Conservation (phyloP, 1,140 invertebrate genomes). For the Andricus grossulariae region DNA sequence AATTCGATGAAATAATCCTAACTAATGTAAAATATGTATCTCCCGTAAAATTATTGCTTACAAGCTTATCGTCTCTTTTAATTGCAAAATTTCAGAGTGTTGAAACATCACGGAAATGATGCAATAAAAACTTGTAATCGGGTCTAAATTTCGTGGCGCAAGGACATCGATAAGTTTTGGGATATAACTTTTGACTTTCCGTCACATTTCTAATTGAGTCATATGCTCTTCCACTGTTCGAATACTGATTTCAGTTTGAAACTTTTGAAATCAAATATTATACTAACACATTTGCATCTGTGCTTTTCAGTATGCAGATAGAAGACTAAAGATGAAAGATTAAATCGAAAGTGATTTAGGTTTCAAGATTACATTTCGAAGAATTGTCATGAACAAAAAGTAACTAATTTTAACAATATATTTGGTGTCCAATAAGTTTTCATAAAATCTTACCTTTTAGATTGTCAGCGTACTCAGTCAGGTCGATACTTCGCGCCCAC, state of each 20-base stretch:
- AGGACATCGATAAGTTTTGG: not conserved
- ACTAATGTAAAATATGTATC: too few species aligned
- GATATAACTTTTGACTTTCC: not conserved
- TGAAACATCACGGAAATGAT: not conserved
- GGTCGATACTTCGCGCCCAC: conserved; percentile 94
- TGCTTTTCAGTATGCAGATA: not conserved
- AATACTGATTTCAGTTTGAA: conserved; percentile 25
- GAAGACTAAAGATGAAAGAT: not conserved
- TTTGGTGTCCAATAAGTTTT: conserved; percentile 16
- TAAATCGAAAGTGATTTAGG: not conserved
- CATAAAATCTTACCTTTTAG: conserved; percentile 84
- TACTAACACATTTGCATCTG: not conserved
- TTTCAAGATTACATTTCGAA: not conserved
- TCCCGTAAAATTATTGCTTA: too few species aligned
- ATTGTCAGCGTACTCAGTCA: conserved; percentile 95
- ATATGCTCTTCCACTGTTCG: not conserved
- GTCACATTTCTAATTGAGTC: not conserved
- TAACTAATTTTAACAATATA: not conserved
- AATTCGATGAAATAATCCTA: too few species aligned
- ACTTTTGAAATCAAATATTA: not conserved
- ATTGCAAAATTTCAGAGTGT: too few species aligned
- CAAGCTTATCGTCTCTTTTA: too few species aligned
- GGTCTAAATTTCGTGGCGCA: not conserved
- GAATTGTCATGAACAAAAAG: too few species aligned
- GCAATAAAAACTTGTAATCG: not conserved